A percentile compares a stretch with the other conserved stretches of the same genome.
phyloP scores from a whole-genome alignment of 2,113 vertebrate genomes.

The Alexandromys fortis region DNA sequence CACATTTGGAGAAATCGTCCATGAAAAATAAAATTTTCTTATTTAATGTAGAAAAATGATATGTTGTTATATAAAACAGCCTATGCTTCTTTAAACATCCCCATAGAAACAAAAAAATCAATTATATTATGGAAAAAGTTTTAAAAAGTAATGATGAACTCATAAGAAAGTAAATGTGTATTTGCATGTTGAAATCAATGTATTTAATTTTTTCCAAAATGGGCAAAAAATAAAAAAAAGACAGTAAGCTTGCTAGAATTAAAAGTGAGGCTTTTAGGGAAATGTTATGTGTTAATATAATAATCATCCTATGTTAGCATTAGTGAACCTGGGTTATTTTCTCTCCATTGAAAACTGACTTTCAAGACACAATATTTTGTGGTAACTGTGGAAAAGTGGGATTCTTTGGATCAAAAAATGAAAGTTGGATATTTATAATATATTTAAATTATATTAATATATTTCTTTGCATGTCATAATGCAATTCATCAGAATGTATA shows the following conservation, averaged over 20 bases:
- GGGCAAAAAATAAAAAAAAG: not conserved
- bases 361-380: not conserved
- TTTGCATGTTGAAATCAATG: not conserved
- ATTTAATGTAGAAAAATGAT: not conserved
- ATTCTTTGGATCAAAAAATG: not conserved
- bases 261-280: not conserved
- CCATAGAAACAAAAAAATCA: not conserved
- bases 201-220: not conserved
- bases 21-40: not conserved
- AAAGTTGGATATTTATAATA: not conserved
- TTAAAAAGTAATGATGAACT: not conserved
- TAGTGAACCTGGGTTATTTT: not conserved
- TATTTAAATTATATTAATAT: not conserved
- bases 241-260: not conserved
- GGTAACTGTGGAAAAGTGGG: not conserved
- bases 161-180: not conserved
- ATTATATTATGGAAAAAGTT: not conserved
- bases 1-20: not conserved
- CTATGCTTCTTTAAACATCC: not conserved
- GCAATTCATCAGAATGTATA: not conserved
- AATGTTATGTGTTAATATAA: not conserved
- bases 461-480: not conserved
- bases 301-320: not conserved
- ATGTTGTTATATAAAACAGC: not conserved
- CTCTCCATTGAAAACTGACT: not conserved